phyloP scores from a whole-genome alignment of 2,797 vertebrate genomes.

The Aplochiton taeniatus region DNA sequence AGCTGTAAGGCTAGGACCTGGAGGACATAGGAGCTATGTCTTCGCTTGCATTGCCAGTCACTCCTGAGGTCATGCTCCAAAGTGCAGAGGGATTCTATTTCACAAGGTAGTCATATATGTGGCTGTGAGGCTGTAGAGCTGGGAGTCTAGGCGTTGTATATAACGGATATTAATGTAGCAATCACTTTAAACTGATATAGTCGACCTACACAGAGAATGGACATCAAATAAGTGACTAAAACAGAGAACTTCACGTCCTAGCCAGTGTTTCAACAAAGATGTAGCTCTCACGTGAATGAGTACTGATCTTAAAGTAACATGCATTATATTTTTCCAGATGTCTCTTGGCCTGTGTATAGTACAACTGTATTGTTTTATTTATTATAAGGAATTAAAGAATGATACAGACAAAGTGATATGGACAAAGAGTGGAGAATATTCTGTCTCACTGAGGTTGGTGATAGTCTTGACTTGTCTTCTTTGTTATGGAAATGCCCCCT shows the following conservation, averaged over 20 bases:
- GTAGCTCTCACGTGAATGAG: too few relatives aligned
- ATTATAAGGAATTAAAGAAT: too few relatives aligned
- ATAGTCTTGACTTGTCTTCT: conserved; percentile 43
- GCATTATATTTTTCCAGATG: too few relatives aligned
- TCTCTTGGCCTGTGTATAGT: not conserved
- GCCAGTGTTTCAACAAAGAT: too few relatives aligned
- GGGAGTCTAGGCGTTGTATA: conserved; percentile 21
- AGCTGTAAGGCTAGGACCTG: conserved; percentile 6
- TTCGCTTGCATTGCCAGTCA: conserved; percentile 18
- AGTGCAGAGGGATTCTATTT: conserved; percentile 51
- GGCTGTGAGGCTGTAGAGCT: conserved; percentile 17
- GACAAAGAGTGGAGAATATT: conserved; percentile 15
- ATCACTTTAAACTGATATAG: conserved; percentile 10
- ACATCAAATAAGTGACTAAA: too few relatives aligned
- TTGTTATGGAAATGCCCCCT: conserved; percentile 62
- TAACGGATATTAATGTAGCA: conserved; percentile 9
- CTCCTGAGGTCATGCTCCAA: conserved; percentile 48
- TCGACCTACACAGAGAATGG: conserved; percentile 8
- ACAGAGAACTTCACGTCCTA: too few relatives aligned
- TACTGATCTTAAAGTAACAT: too few relatives aligned
- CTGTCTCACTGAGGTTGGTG: conserved; percentile 16
- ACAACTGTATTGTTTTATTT: not conserved
- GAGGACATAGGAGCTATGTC: conserved; percentile 18
- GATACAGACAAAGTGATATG: not conserved
- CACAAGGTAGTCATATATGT: conserved; percentile 40